These are phyloP conservation scores for Dusona sp. DNA, from an alignment of 2,888 invertebrate genomes.

Conservation along the genomic window DNA sequence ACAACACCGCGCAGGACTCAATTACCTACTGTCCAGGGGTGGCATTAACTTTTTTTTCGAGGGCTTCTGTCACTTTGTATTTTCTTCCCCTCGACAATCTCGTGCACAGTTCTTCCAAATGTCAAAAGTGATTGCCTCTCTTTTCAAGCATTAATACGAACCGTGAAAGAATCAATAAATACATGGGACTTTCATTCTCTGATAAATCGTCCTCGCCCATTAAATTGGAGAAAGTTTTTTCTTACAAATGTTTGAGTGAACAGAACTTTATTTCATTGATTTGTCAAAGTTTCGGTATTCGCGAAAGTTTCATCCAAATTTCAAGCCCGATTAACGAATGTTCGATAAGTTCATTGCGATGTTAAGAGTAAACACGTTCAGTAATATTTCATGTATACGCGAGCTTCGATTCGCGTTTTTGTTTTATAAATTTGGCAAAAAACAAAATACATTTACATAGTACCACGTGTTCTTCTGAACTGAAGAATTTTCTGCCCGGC, in stretches of 20 bases:
- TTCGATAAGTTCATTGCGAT: background rate
- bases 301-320: background rate
- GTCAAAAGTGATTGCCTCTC: slow-evolving; percentile 1
- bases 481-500: background rate
- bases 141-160: background rate
- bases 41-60: slow-evolving; percentile 3
- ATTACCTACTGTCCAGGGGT: slow-evolving; percentile 7
- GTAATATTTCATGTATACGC: background rate
- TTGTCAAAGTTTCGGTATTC: background rate
- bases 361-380: background rate
- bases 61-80: background rate
- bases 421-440: background rate
- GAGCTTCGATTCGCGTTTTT: background rate
- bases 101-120: background rate
- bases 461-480: background rate
- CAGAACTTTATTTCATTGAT: background rate
- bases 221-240: background rate
- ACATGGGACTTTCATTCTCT: background rate
- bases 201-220: background rate
- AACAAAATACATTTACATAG: background rate
- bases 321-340: background rate
- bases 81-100: background rate
- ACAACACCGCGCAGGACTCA: slow-evolving; percentile 33
- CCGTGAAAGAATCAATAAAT: background rate
- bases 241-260: background rate